Percentiles rank a stretch among this genome's conserved stretches.
Evolutionary conservation across 2,797 vertebrate genomes (phyloP).

Genomic region (Merluccius polli): DNA sequence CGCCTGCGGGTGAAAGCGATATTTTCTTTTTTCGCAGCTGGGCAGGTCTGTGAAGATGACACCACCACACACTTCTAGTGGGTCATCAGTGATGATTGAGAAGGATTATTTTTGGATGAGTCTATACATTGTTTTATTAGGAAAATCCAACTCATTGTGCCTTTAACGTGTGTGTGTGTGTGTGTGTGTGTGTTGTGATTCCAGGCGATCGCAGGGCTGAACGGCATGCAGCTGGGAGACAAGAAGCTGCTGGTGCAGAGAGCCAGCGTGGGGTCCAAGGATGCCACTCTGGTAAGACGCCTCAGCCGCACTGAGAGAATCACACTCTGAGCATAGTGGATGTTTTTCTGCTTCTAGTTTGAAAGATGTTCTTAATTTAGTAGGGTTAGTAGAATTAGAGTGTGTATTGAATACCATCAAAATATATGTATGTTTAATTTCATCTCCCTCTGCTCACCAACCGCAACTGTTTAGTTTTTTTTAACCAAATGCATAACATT

Average conservation of each 20-base stretch:
- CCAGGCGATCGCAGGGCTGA: conserved; percentile 89
- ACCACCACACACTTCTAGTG: no score
- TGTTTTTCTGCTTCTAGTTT: background rate
- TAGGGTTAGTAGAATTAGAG: background rate
- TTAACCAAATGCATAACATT: background rate
- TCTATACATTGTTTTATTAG: no score
- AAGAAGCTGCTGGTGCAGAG: conserved; percentile 93
- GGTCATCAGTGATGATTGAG: no score
- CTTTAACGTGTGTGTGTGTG: no score
- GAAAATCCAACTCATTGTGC: no score
- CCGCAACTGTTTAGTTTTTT: background rate
- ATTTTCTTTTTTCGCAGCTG: no score
- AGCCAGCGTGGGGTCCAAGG: conserved; percentile 93
- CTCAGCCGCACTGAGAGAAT: background rate
- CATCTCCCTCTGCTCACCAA: background rate
- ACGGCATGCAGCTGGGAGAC: conserved; percentile 92
- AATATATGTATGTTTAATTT: background rate
- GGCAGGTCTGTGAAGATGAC: no score
- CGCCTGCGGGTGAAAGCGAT: no score
- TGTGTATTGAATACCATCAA: background rate
- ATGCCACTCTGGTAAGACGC: conserved; percentile 84
- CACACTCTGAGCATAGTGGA: no score
- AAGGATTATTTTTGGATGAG: no score
- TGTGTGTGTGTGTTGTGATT: conserved; percentile 20
- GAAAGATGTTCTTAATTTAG: background rate